A percentile compares a stretch with the other conserved stretches of the same genome.
These are phyloP conservation scores for Hydropotes inermis DNA, from an alignment of 2,113 vertebrate species.

Conservation along the genomic window DNA sequence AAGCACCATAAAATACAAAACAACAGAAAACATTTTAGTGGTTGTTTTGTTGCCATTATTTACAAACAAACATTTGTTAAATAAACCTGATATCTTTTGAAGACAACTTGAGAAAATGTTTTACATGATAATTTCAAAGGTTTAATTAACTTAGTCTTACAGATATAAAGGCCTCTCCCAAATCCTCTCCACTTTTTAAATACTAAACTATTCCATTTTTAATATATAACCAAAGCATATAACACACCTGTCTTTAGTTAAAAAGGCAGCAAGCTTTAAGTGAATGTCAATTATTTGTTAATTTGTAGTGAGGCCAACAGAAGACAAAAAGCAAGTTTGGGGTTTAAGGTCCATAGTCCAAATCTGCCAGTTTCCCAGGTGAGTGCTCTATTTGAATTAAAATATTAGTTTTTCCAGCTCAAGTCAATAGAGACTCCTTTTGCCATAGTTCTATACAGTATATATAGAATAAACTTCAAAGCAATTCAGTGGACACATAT, in stretches of 20 bases:
- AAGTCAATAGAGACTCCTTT: neutral
- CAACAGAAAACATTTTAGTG: neutral
- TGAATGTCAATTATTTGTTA: neutral
- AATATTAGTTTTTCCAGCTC: slow-evolving; percentile 46
- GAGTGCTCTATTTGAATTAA: slow-evolving; percentile 49
- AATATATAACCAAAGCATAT: neutral
- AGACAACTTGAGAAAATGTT: slow-evolving; percentile 9
- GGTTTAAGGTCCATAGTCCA: neutral
- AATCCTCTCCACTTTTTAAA: neutral
- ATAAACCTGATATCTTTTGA: slow-evolving; percentile 39
- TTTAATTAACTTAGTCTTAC: slow-evolving; percentile 47
- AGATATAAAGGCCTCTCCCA: neutral
- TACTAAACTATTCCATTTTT: neutral
- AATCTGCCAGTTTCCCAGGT: neutral
- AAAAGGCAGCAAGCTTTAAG: neutral
- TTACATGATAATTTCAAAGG: slow-evolving; percentile 41
- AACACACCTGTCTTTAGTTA: neutral
- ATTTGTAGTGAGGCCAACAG: neutral
- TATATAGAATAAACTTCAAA: slow-evolving; percentile 19
- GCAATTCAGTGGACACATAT: neutral
- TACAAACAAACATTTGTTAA: slow-evolving; percentile 26
- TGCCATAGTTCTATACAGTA: neutral
- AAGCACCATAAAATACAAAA: slow-evolving; percentile 29
- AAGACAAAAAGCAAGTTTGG: neutral
- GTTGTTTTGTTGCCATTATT: neutral